Base-by-base conservation (phyloP, 2,888 invertebrate species). In the Cyclophora punctaria region DNA sequence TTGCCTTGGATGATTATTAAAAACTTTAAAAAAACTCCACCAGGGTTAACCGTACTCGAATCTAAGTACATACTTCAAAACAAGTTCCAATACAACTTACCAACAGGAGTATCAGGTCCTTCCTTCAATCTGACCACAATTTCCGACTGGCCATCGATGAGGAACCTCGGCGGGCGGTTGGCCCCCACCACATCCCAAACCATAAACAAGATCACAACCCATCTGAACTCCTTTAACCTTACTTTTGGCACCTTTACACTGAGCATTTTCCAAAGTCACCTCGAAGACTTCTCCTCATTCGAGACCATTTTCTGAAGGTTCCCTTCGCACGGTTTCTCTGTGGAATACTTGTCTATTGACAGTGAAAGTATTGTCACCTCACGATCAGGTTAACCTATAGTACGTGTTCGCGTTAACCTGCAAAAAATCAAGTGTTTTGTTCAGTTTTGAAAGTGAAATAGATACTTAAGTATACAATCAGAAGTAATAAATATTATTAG, bases 81-180 rank as follows among this genome's bases (percentile, higher is more conserved):
- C 20, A 20, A 20, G 20, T 20, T 20, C 20, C 4, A 7, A 43
- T 43, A 7, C 44, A 7, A 57, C 94, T 91, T 83, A 95, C 96
- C 96, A 60, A 94, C 91, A 62, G 95, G 94, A 44, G 96, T 96
- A 67, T 95, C 96, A 49, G 92, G 90, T 48, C 96, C 96, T 89
- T 97, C 97, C 80, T 95, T 96, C 71, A 97, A 88, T 75, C 96
- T 91, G 67, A 97, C 90, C 59, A 97, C 96, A 67, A 97, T 97
- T 90, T 97, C 97, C 60, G 95, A 95, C 80, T 96, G 95, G 55
- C 95, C 95, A 71, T 96, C 95, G 75, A 94, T 94, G 52, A 96
- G 90, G 80, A 97, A 97, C 57, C 94, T 90, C n/a, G 96, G 96
- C 45, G 96, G 95, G 67, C 92, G 91, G 89, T 96, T 96, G 56